These are phyloP conservation scores for Ypsolopha sequella DNA, from an alignment of 2,888 invertebrate genomes.

Conservation along the genomic window DNA sequence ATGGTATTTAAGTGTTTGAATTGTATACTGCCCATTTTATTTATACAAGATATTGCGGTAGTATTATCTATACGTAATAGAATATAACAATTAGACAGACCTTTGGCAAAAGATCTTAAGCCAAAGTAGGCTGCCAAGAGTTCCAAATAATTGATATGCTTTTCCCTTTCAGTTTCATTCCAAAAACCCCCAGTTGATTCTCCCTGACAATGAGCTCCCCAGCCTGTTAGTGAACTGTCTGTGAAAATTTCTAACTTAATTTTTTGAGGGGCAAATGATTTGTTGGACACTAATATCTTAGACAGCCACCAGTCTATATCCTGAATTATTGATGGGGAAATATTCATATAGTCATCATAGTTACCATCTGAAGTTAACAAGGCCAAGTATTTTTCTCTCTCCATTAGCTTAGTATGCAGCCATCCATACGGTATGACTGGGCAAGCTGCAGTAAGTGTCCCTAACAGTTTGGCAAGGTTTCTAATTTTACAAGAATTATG, in stretches of 20 bases:
- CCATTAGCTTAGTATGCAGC: not conserved
- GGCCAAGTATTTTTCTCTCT: not conserved
- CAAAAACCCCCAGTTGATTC: slow-evolving; percentile 4
- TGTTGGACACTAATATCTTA: not conserved
- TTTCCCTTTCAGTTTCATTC: not conserved
- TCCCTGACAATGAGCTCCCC: not conserved
- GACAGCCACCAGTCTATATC: not conserved
- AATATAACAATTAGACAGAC: not conserved
- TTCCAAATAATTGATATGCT: slow-evolving; percentile 7
- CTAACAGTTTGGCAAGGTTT: not conserved
- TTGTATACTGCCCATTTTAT: too few relatives aligned
- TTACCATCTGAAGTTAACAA: not conserved
- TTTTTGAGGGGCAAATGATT: not conserved
- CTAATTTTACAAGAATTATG: not conserved
- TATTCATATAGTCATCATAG: not conserved
- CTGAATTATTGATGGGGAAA: not conserved
- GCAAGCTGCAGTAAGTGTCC: not conserved
- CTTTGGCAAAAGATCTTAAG: slow-evolving; percentile 2
- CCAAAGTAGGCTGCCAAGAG: slow-evolving; percentile 4
- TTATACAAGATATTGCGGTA: slow-evolving; percentile 9
- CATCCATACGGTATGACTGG: not conserved
- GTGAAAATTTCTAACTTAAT: not conserved
- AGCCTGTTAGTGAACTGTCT: not conserved
- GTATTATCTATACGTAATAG: slow-evolving; percentile 7
- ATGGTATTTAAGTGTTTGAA: too few relatives aligned